Percentiles rank a stretch among this genome's conserved stretches.
Conservation (phyloP, 1,140 invertebrate species). For the Zeugodacus cucurbitae region DNA sequence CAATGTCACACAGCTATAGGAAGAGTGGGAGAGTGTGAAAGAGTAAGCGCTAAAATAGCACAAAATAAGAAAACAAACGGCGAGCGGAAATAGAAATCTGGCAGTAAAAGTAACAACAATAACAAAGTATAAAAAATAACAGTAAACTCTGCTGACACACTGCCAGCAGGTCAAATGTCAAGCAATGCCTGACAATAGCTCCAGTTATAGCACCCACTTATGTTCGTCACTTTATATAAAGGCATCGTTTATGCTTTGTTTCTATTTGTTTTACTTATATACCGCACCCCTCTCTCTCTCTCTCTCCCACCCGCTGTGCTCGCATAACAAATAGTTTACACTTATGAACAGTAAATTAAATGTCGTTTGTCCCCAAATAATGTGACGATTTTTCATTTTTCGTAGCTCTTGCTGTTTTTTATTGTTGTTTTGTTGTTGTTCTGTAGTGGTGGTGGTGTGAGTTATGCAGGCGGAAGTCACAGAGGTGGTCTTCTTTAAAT, state of each 20-base stretch:
- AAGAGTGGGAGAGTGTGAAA: background rate
- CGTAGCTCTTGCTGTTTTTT: background rate
- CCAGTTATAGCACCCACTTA: background rate
- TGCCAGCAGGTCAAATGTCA: background rate
- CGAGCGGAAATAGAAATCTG: background rate
- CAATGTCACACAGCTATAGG: background rate
- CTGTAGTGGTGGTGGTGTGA: background rate
- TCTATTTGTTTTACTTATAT: no score
- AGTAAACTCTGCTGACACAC: background rate
- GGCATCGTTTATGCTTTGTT: background rate
- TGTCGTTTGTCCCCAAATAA: background rate
- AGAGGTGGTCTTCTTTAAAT: background rate
- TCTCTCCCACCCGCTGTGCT: background rate
- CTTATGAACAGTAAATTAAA: conserved; percentile 10
- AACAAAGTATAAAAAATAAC: background rate
- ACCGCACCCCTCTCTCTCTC: background rate
- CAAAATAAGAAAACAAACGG: background rate
- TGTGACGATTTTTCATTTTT: background rate
- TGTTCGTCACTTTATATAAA: background rate
- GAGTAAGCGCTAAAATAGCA: background rate
- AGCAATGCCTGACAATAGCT: background rate
- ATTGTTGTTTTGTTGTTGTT: background rate
- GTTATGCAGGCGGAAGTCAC: background rate
- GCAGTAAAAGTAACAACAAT: background rate
- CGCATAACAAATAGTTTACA: conserved; percentile 25